Percentiles rank a stretch among this genome's conserved stretches.
These are phyloP conservation scores for Manduca sexta DNA, from an alignment of 1,140 invertebrate genomes.

Conservation along the genomic window DNA sequence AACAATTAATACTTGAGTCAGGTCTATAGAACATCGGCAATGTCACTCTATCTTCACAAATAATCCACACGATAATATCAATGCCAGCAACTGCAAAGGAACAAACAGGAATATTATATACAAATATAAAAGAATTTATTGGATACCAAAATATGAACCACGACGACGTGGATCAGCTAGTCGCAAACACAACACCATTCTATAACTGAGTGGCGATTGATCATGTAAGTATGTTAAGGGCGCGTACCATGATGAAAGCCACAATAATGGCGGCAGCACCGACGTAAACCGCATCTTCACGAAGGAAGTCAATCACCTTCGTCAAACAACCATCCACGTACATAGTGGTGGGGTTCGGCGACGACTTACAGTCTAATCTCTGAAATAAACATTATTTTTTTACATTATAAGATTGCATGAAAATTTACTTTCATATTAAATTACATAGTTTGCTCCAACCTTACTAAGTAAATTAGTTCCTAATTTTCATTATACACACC, in stretches of 20 bases:
- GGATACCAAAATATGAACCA: too few relatives aligned
- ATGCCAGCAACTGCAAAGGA: conserved; percentile 80
- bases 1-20: conserved; percentile 15
- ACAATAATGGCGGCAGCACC: conserved; percentile 87
- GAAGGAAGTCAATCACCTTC: conserved; percentile 80
- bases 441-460: background rate
- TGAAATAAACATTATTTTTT: conserved; percentile 36
- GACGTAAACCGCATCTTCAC: conserved; percentile 85
- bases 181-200: too few relatives aligned
- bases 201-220: too few relatives aligned
- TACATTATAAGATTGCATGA: too few relatives aligned
- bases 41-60: conserved; percentile 82
- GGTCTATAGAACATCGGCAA: background rate
- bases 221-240: background rate
- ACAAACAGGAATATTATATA: too few relatives aligned
- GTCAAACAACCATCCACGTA: conserved; percentile 83
- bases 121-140: too few relatives aligned
- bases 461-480: background rate
- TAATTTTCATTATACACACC: conserved; percentile 29
- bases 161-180: too few relatives aligned
- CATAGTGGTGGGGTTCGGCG: conserved; percentile 77
- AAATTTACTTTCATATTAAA: too few relatives aligned
- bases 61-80: conserved; percentile 82
- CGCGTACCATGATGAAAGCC: conserved; percentile 84
- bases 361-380: conserved; percentile 77